phyloP scores from a whole-genome alignment of 2,888 invertebrate species.

The Loripinus fragilis region DNA sequence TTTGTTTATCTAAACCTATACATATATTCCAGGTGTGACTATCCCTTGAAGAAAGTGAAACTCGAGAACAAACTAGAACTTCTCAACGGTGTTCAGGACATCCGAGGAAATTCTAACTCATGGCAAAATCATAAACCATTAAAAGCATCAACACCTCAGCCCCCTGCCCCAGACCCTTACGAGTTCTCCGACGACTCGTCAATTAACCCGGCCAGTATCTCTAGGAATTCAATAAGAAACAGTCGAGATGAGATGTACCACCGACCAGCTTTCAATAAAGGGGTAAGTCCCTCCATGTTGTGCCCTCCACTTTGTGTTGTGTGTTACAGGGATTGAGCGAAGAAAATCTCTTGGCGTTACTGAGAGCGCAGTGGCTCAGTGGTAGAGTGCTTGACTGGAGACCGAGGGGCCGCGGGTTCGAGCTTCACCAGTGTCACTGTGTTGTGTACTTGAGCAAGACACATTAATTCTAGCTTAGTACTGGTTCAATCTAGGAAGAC shows the following conservation, averaged over 20 bases:
- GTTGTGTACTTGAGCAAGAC: too few species aligned
- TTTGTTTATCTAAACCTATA: too few species aligned
- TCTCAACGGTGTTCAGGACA: conserved; percentile 54
- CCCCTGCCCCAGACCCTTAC: conserved; percentile 87
- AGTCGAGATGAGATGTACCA: conserved; percentile 76
- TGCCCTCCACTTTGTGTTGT: too few species aligned
- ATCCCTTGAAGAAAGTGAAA: conserved; percentile 92
- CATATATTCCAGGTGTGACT: conserved; percentile 90
- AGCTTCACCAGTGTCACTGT: too few species aligned
- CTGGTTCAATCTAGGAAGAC: too few species aligned
- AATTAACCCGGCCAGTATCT: conserved; percentile 70
- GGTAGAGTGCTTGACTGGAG: too few species aligned
- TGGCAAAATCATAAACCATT: conserved; percentile 54
- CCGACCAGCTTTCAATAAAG: conserved; percentile 67
- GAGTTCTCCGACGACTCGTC: conserved; percentile 88
- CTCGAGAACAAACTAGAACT: conserved; percentile 60
- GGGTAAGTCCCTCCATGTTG: too few species aligned
- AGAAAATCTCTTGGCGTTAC: too few species aligned
- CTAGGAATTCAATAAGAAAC: conserved; percentile 67
- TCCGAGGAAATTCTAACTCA: conserved; percentile 59
- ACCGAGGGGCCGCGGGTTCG: too few species aligned
- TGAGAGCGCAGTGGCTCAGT: too few species aligned
- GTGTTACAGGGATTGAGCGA: too few species aligned
- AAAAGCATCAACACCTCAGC: conserved; percentile 81
- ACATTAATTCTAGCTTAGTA: too few species aligned